phyloP scores from a whole-genome alignment of 2,113 vertebrate species.

The Gallinago paraguaiae region DNA sequence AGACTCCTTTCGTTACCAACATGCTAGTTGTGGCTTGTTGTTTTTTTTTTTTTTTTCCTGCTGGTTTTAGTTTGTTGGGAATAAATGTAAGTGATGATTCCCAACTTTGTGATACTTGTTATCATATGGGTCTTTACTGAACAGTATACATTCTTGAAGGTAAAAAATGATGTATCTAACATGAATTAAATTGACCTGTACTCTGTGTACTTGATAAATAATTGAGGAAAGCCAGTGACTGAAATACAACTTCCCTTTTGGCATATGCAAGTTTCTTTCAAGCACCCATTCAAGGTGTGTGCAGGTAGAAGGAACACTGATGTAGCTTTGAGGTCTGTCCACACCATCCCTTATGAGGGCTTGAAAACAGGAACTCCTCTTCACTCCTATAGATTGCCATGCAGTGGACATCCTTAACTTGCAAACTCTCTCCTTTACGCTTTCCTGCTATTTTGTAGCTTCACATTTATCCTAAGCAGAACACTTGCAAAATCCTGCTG shows the following conservation, averaged over 20 bases:
- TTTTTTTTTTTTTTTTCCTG: not conserved
- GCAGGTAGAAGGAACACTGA: not conserved
- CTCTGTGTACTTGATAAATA: not conserved
- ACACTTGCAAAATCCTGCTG: not conserved
- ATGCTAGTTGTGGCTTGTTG: not conserved
- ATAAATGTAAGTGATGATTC: not conserved
- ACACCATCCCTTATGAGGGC: fast-evolving
- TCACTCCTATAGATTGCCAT: not conserved
- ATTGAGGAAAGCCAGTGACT: not conserved
- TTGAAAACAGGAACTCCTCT: not conserved
- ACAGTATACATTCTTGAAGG: not conserved
- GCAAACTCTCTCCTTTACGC: not conserved
- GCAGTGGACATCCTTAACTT: not conserved
- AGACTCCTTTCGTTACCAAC: not conserved
- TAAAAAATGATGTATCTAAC: not conserved
- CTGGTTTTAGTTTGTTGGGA: not conserved
- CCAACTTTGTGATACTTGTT: not conserved
- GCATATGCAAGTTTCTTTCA: not conserved
- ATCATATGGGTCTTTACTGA: not conserved
- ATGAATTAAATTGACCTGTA: not conserved
- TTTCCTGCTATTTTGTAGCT: not conserved
- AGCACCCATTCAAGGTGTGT: not conserved
- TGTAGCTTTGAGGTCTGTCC: not conserved
- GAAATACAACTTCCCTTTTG: not conserved
- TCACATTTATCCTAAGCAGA: not conserved